Evolutionary conservation across 2,888 invertebrate species (phyloP).

Genomic region (Protonemura montana): DNA sequence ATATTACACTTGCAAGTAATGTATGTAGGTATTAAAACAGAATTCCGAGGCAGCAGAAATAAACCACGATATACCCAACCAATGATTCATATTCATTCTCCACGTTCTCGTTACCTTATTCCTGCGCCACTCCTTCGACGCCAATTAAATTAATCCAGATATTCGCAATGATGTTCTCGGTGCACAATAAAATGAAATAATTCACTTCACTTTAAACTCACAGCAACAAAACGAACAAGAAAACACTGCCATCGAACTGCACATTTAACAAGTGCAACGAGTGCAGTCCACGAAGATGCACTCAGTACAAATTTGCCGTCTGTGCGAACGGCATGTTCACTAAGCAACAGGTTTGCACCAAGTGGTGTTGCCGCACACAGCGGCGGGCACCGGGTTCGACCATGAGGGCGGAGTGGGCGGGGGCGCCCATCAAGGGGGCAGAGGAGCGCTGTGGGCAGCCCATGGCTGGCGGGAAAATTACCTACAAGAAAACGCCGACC

Average conservation of each 20-base stretch:
- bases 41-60: neutral
- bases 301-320: neutral
- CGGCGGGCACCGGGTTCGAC: neutral
- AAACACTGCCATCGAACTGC: neutral
- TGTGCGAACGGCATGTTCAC: neutral
- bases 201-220: neutral
- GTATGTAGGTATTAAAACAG: no score
- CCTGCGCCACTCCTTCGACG: neutral
- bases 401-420: neutral
- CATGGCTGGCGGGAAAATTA: neutral
- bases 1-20: neutral
- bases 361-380: neutral
- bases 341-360: neutral
- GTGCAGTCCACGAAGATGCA: neutral
- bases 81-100: neutral
- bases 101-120: conserved; percentile 4
- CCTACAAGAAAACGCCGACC: neutral
- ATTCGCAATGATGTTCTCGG: neutral
- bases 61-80: neutral
- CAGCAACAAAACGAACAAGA: neutral
- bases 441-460: neutral
- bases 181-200: neutral
- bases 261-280: neutral
- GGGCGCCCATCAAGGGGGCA: neutral
- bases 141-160: neutral